Percentiles rank a stretch among this genome's conserved stretches.
phyloP scores from a whole-genome alignment of 1,140 invertebrate genomes.

The Antheraea mylitta region DNA sequence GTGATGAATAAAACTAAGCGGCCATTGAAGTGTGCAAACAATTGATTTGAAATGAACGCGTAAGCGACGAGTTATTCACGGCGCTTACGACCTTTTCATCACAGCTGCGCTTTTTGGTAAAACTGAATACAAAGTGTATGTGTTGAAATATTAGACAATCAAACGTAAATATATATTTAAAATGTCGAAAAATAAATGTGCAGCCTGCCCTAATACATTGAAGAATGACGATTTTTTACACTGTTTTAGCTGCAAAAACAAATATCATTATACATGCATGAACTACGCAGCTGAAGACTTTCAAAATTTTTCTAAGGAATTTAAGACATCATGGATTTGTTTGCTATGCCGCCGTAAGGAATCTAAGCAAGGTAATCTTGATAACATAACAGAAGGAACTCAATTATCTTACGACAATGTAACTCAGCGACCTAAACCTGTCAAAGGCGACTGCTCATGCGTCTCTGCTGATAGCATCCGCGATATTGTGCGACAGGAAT shows the following conservation, averaged over 20 bases:
- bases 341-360: too few species aligned
- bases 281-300: not conserved
- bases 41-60: too few species aligned
- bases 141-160: too few species aligned
- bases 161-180: not conserved
- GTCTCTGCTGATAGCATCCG: not conserved
- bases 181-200: not conserved
- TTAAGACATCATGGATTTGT: not conserved
- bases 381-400: not conserved
- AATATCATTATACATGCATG: not conserved
- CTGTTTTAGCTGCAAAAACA: not conserved
- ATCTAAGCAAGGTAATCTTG: not conserved
- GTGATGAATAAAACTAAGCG: too few species aligned
- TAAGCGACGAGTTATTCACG: too few species aligned
- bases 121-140: too few species aligned
- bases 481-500: not conserved
- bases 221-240: not conserved
- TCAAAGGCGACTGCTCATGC: not conserved
- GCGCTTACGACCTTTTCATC: too few species aligned
- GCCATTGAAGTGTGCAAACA: too few species aligned
- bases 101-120: too few species aligned
- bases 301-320: not conserved
- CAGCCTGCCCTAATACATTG: not conserved
- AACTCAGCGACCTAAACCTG: not conserved
- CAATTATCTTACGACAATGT: not conserved